These are phyloP conservation scores for Hypena proboscidalis DNA, from an alignment of 2,888 invertebrate species.

Conservation along the genomic window DNA sequence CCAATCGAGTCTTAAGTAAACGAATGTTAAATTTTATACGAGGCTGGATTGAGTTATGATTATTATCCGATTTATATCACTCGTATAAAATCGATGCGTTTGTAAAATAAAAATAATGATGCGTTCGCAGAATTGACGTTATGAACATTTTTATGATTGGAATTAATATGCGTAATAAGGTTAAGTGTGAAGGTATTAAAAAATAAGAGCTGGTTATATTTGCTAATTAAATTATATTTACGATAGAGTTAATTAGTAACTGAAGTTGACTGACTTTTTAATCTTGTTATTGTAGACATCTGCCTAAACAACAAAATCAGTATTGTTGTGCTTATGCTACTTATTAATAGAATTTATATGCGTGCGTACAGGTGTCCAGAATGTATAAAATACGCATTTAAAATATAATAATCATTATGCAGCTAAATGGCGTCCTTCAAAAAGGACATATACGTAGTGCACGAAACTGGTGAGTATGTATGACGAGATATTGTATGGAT, in stretches of 20 bases:
- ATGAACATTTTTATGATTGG: slow-evolving; percentile 37
- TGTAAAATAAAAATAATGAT: slow-evolving; percentile 35
- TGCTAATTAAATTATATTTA: background rate
- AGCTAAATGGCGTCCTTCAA: too few relatives aligned
- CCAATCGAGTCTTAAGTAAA: slow-evolving; percentile 12
- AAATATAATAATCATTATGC: too few relatives aligned
- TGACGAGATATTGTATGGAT: too few relatives aligned
- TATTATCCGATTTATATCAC: slow-evolving; percentile 23
- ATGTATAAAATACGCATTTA: too few relatives aligned
- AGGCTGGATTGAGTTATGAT: slow-evolving; percentile 37
- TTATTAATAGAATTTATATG: too few relatives aligned
- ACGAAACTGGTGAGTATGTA: too few relatives aligned
- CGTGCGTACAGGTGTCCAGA: too few relatives aligned
- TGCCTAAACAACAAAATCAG: too few relatives aligned
- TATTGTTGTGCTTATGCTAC: too few relatives aligned
- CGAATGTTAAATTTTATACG: slow-evolving; percentile 28
- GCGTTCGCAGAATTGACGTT: slow-evolving; percentile 30
- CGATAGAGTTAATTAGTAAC: background rate
- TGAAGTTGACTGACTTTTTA: too few relatives aligned
- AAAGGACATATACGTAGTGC: too few relatives aligned
- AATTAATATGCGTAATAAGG: slow-evolving; percentile 10
- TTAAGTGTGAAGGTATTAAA: slow-evolving; percentile 7
- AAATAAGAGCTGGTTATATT: slow-evolving; percentile 5
- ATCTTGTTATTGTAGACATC: too few relatives aligned
- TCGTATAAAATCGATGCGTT: slow-evolving; percentile 22